phyloP scores from a whole-genome alignment of 2,888 invertebrate genomes.

The Actias luna region DNA sequence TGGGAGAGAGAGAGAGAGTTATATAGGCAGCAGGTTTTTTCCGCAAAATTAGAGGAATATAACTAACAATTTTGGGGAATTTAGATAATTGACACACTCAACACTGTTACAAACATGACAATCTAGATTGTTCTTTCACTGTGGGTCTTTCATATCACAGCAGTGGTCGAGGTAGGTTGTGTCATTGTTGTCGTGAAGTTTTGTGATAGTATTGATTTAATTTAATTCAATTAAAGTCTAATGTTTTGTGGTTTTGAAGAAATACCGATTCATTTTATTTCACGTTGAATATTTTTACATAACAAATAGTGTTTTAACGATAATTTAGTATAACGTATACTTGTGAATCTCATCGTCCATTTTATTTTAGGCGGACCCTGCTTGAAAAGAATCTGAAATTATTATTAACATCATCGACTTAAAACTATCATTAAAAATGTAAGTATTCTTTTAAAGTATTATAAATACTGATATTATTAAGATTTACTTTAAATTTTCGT shows the following conservation, averaged over 20 bases:
- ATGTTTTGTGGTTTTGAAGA: background rate
- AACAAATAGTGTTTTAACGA: no score
- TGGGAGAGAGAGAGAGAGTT: no score
- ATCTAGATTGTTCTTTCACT: constrained; percentile 8
- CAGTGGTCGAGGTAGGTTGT: constrained; percentile 77
- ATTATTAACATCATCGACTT: constrained; percentile 52
- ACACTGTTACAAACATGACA: background rate
- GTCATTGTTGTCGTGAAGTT: constrained; percentile 25
- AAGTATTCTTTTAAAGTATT: constrained; percentile 43
- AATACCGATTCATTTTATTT: background rate
- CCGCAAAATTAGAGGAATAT: no score
- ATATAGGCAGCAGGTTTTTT: no score
- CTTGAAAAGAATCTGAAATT: constrained; percentile 48
- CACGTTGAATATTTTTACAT: background rate
- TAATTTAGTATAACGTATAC: background rate
- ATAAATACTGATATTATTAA: background rate
- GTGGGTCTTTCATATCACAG: constrained; percentile 54
- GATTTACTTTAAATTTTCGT: constrained; percentile 14
- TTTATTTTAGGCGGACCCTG: constrained; percentile 68
- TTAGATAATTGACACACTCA: no score
- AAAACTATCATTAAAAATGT: constrained; percentile 51
- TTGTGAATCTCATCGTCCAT: constrained; percentile 30
- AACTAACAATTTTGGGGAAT: no score
- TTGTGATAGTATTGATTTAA: background rate
- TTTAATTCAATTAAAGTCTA: background rate